Evolutionary conservation across 2,888 invertebrate species (phyloP), one percentile per base, ranked within the genome.

Genomic region (Augochlorella aurata): DNA sequence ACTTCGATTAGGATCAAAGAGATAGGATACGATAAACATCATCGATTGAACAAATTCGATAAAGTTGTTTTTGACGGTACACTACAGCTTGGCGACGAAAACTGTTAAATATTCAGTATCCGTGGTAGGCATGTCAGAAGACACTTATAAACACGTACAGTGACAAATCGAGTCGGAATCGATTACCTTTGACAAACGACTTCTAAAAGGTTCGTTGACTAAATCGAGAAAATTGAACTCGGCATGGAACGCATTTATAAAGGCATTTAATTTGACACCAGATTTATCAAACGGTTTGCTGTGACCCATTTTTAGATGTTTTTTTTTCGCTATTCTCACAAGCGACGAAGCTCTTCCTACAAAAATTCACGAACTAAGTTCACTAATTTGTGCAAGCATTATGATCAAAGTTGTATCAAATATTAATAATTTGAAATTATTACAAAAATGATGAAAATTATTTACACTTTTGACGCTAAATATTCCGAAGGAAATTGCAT

Each of bases 71-170:
- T 58, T 50, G 70, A 38, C 69, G 68, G 72, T 58, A 67, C 71
- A n/a, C 38, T 80, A 49, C 73, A 66, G 24, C 63, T 54, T 54
- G 52, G 45, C 78, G 68, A 54, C 82, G 80, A 73, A 83, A 81
- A 61, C 82, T 84, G 84, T 85, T 85, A 90, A 85, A 85, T 86
- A 88, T 87, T 87, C 82, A 84, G 71, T 54, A 63, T 67, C 66
- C 73, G 77, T 24, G 81, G 45, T 47, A 49, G 77, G 52, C 70
- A 52, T 38, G 78, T 29, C 74, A 47, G 47, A 49, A 29, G 71
- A 29, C 80, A 45, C n/a, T 54, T 67, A 81, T 81, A 85, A 77
- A 81, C 81, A 78, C 63, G 58, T 67, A 69, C 71, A 70, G 58
- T 47, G 73, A 82, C 75, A 70, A 81, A 79, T 79, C 77, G 77